A percentile compares a stretch with the other conserved stretches of the same genome.
Evolutionary conservation across 2,888 invertebrate species (phyloP).

Genomic region (Helicoverpa assulta): DNA sequence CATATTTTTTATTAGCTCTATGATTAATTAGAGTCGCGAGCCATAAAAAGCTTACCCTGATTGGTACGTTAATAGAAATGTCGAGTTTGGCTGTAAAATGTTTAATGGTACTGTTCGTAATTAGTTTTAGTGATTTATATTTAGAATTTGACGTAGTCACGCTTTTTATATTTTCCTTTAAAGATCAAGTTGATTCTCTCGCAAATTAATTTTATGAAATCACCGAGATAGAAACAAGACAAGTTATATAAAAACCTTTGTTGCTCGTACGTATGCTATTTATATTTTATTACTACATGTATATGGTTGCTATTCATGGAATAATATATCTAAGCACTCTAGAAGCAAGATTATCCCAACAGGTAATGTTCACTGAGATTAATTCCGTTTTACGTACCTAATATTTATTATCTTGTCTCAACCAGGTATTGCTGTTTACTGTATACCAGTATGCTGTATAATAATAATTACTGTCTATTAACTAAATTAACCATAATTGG

Average conservation of each 20-base stretch:
- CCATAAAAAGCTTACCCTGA: conserved; percentile 30
- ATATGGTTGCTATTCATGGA: neutral
- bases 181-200: neutral
- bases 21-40: conserved; percentile 42
- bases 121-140: conserved; percentile 30
- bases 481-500: conserved; percentile 23
- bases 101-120: conserved; percentile 38
- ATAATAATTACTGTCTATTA: conserved; percentile 30
- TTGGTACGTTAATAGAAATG: conserved; percentile 36
- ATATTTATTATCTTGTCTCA: conserved; percentile 41
- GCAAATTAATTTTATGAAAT: neutral
- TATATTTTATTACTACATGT: neutral
- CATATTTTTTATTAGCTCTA: conserved; percentile 47
- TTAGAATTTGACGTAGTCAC: neutral
- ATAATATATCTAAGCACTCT: neutral
- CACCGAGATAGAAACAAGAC: neutral
- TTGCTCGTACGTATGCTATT: neutral
- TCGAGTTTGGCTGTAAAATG: conserved; percentile 21
- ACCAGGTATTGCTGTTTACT: conserved; percentile 21
- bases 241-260: neutral
- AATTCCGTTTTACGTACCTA: conserved; percentile 26
- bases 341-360: neutral
- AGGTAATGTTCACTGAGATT: conserved; percentile 10
- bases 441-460: conserved; percentile 11
- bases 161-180: too few species aligned